Evolutionary conservation across 2,797 vertebrate genomes (phyloP).

Genomic region (Otolemur crassicaudatus): DNA sequence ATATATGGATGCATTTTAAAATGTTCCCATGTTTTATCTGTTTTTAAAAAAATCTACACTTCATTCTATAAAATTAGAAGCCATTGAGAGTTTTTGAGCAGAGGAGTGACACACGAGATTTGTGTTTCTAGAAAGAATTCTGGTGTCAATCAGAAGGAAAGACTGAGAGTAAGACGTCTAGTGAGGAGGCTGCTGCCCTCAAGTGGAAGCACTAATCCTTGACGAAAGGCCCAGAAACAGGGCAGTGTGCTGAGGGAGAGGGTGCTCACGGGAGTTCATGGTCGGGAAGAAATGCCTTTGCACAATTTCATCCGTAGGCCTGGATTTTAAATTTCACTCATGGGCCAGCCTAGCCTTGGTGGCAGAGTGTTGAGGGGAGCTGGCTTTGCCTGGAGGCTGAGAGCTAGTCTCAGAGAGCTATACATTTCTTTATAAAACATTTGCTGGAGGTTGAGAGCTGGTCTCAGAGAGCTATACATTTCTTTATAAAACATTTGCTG

Average conservation of each 20-base stretch:
- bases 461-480: not conserved
- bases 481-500: not conserved
- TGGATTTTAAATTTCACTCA: not conserved
- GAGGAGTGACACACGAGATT: not conserved
- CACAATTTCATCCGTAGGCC: not conserved
- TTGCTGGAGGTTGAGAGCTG: not conserved
- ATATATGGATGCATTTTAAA: not conserved
- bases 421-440: not conserved
- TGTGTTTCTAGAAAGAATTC: conserved; percentile 29
- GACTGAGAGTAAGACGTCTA: not conserved
- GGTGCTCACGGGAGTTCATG: not conserved
- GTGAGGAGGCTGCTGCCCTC: not conserved
- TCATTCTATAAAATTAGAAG: not conserved
- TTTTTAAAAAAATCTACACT: not conserved
- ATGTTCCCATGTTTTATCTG: not conserved
- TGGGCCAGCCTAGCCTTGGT: not conserved
- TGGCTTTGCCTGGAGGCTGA: not conserved
- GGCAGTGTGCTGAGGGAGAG: not conserved
- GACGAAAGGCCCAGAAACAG: not conserved
- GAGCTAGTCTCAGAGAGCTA: not conserved
- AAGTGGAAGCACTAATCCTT: not conserved
- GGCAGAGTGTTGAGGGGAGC: not conserved
- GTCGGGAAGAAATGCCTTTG: not conserved
- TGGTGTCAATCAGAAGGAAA: not conserved
- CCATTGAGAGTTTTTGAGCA: not conserved